A percentile compares a stretch with the other conserved stretches of the same genome.
These are phyloP conservation scores for Sialia sialis DNA, from an alignment of 2,113 vertebrate genomes.

Conservation along the genomic window DNA sequence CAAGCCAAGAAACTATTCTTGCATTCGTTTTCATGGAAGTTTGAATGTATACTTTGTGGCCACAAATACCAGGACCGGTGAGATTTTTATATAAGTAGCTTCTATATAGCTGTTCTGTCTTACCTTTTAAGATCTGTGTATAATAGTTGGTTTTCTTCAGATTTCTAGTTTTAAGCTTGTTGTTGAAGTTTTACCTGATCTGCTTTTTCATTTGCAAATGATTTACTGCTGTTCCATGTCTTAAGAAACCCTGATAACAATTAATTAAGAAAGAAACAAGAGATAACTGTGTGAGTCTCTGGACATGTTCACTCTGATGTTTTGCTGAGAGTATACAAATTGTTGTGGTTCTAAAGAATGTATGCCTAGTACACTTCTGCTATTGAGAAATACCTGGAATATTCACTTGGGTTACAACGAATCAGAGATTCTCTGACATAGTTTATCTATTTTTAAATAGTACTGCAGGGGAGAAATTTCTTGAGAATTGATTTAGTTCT, in stretches of 20 bases:
- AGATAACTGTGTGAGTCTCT: background rate
- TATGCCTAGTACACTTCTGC: background rate
- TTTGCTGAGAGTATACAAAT: background rate
- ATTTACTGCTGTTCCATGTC: background rate
- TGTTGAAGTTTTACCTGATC: background rate
- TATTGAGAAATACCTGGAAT: background rate
- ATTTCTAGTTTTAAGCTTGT: background rate
- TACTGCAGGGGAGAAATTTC: background rate
- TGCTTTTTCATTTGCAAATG: background rate
- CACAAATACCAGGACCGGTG: conserved; percentile 75
- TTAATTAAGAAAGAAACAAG: background rate
- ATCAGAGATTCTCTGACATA: background rate
- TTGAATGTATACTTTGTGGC: conserved; percentile 81
- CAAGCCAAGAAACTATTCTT: conserved; percentile 78
- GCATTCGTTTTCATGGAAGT: conserved; percentile 81
- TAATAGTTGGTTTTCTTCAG: background rate
- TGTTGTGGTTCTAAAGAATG: background rate
- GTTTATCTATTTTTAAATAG: background rate
- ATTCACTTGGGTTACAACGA: background rate
- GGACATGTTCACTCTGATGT: background rate
- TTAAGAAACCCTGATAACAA: background rate
- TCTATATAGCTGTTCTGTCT: background rate
- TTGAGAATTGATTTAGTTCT: background rate
- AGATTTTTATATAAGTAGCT: background rate
- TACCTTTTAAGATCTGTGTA: background rate